These are phyloP conservation scores for Lasioglossum pauxillum DNA, from an alignment of 2,888 invertebrate genomes.

Conservation along the genomic window DNA sequence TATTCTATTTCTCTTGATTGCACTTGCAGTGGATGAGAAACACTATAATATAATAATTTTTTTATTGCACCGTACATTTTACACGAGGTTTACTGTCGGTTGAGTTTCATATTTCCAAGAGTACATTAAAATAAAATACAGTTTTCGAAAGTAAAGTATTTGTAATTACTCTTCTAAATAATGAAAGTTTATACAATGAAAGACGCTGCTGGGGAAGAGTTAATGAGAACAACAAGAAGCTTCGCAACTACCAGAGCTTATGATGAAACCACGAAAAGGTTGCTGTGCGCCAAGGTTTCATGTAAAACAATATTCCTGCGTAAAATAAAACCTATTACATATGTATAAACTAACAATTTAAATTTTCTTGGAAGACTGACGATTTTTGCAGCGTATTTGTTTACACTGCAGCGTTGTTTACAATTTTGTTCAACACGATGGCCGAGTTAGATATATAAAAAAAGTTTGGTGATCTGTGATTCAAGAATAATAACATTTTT, in stretches of 20 bases:
- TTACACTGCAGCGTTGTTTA: background rate
- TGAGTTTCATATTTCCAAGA: background rate
- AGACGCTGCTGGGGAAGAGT: background rate
- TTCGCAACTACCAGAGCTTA: constrained; percentile 26
- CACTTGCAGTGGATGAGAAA: background rate
- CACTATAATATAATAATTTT: background rate
- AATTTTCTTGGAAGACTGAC: background rate
- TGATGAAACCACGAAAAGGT: background rate
- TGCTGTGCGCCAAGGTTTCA: background rate
- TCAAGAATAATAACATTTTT: no score
- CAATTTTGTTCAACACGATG: background rate
- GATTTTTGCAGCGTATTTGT: background rate
- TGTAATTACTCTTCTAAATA: background rate
- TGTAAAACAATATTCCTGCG: background rate
- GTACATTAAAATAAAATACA: background rate
- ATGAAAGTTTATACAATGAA: background rate
- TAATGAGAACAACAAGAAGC: constrained; percentile 36
- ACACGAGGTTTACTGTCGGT: background rate
- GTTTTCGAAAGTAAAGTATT: background rate
- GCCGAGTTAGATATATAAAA: no score
- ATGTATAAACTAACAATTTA: background rate
- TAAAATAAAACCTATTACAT: background rate
- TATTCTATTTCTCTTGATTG: background rate
- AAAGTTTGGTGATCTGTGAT: no score
- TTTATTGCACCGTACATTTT: background rate